phyloP scores from a whole-genome alignment of 2,113 vertebrate genomes.

The Phasianus colchicus region DNA sequence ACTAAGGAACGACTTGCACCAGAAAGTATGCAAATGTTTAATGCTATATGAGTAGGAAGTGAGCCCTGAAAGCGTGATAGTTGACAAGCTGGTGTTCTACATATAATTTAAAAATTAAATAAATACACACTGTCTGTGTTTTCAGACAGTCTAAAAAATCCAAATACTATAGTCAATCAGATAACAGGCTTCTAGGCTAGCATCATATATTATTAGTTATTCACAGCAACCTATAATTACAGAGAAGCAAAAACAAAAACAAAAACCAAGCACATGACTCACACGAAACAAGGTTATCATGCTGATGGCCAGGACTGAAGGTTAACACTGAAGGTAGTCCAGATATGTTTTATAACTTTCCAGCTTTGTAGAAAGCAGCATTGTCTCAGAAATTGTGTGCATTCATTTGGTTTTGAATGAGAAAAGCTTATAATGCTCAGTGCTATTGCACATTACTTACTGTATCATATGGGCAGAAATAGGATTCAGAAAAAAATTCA shows the following conservation, averaged over 20 bases:
- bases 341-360: neutral
- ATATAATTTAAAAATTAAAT: neutral
- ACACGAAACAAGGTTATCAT: neutral
- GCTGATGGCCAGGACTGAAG: neutral
- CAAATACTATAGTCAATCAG: neutral
- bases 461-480: neutral
- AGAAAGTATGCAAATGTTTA: neutral
- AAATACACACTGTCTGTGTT: neutral
- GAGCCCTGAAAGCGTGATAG: neutral
- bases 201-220: neutral
- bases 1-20: rapidly evolving
- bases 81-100: neutral
- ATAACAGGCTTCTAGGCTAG: neutral
- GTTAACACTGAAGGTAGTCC: neutral
- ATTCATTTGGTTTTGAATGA: neutral
- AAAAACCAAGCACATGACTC: neutral
- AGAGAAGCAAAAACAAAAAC: neutral
- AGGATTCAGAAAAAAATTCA: neutral
- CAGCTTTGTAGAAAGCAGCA: neutral
- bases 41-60: neutral
- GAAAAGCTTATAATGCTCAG: neutral
- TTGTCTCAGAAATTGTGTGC: neutral
- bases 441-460: neutral
- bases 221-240: neutral
- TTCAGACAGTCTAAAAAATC: neutral